A percentile compares a stretch with the other conserved stretches of the same genome.
phyloP scores from a whole-genome alignment of 2,113 vertebrate genomes.

The Willisornis vidua region DNA sequence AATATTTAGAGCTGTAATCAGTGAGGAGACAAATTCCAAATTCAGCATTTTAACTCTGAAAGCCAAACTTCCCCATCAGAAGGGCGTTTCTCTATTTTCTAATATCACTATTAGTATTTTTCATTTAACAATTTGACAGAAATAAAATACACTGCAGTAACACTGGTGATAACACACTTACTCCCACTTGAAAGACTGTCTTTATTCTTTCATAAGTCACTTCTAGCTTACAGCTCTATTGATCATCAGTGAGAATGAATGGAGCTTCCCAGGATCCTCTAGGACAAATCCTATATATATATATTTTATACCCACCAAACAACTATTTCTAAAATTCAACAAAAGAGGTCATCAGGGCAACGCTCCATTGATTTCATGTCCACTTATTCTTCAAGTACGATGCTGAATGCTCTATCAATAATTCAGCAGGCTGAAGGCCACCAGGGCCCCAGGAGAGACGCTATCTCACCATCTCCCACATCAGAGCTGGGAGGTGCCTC shows the following conservation, averaged over 20 bases:
- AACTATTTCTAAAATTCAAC: slow-evolving; percentile 74
- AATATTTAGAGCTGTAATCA: slow-evolving; percentile 43
- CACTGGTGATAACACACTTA: slow-evolving; percentile 38
- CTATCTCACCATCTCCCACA: slow-evolving; percentile 40
- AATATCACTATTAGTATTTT: slow-evolving; percentile 65
- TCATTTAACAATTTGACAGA: slow-evolving; percentile 70
- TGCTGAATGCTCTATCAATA: slow-evolving; percentile 69
- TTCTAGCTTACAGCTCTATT: slow-evolving; percentile 59
- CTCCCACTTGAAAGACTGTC: slow-evolving; percentile 59
- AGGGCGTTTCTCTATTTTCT: slow-evolving; percentile 55
- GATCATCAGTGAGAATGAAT: slow-evolving; percentile 70
- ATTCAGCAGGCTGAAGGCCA: slow-evolving; percentile 64
- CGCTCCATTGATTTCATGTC: slow-evolving; percentile 69
- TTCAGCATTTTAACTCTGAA: slow-evolving; percentile 47
- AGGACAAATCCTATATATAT: slow-evolving; percentile 69
- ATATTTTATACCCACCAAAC: slow-evolving; percentile 63
- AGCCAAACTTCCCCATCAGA: background rate
- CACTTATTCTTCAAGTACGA: slow-evolving; percentile 64
- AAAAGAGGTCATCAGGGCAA: slow-evolving; percentile 72
- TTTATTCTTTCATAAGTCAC: slow-evolving; percentile 74
- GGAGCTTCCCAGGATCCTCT: slow-evolving; percentile 70
- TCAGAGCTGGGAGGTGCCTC: slow-evolving; percentile 15
- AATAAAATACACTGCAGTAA: slow-evolving; percentile 58
- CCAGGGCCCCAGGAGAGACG: slow-evolving; percentile 33
- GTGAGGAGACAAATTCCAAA: slow-evolving; percentile 63